phyloP scores from a whole-genome alignment of 2,113 vertebrate genomes.

The Anas platyrhynchos region DNA sequence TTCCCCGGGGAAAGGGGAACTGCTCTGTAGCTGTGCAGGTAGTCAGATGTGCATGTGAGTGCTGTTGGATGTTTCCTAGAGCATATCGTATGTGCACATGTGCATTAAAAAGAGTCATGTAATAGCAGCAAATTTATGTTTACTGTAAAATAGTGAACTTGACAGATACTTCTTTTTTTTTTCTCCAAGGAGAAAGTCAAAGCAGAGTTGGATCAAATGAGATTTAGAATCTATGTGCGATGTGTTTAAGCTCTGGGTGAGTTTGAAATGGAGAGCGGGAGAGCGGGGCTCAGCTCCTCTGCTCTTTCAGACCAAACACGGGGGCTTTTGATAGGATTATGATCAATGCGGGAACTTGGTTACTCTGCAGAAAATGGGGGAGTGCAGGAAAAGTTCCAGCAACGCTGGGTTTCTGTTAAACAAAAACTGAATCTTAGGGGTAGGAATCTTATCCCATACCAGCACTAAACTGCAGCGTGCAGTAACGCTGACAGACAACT shows the following conservation, averaged over 20 bases:
- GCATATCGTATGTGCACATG: rapidly evolving
- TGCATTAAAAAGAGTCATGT: neutral
- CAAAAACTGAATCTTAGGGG: neutral
- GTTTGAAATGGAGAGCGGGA: neutral
- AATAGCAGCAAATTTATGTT: neutral
- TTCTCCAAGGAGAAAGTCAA: neutral
- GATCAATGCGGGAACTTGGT: neutral
- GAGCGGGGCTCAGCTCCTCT: neutral
- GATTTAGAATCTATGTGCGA: neutral
- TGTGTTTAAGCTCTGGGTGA: neutral
- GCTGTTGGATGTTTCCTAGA: neutral
- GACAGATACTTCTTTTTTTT: neutral
- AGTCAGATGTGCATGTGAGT: neutral
- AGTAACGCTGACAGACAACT: neutral
- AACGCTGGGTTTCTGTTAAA: neutral
- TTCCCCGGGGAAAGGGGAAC: neutral
- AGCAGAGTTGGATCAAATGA: neutral
- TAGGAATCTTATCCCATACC: neutral
- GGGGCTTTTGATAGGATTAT: neutral
- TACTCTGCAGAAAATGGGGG: neutral
- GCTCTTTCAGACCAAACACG: neutral
- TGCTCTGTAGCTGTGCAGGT: neutral
- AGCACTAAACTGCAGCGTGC: neutral
- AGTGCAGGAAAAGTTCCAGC: neutral
- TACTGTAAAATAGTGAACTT: neutral